Conservation (phyloP, 2,888 invertebrate genomes). For the Ophion ventricosus region DNA sequence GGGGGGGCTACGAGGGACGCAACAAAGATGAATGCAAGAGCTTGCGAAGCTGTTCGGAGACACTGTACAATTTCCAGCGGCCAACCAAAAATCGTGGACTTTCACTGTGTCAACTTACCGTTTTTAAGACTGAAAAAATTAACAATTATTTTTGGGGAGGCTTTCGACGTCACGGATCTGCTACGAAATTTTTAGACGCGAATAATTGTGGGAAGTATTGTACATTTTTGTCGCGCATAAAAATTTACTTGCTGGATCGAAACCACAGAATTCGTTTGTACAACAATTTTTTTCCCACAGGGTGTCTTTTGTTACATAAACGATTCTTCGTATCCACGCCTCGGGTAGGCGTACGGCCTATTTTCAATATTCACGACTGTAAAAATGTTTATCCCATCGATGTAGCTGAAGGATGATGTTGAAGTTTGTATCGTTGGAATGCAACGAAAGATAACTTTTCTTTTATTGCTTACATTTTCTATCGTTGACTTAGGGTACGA, state of each 20-base stretch:
- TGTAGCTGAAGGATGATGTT: background rate
- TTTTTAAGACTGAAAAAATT: background rate
- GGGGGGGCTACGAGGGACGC: background rate
- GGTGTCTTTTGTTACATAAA: background rate
- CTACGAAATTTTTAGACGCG: too few species aligned
- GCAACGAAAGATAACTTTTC: too few species aligned
- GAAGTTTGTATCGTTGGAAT: too few species aligned
- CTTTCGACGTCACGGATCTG: too few species aligned
- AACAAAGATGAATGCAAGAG: slow-evolving; percentile 38
- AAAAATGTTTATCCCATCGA: background rate
- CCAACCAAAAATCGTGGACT: slow-evolving; percentile 17
- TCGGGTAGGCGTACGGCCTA: background rate
- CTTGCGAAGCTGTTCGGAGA: slow-evolving; percentile 9
- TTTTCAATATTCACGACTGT: background rate
- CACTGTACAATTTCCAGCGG: slow-evolving; percentile 25
- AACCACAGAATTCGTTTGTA: too few species aligned
- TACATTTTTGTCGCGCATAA: too few species aligned
- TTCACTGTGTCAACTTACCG: slow-evolving; percentile 23
- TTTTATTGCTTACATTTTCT: too few species aligned
- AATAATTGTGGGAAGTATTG: too few species aligned
- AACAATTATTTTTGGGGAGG: too few species aligned
- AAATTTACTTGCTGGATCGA: too few species aligned
- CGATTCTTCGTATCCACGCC: background rate
- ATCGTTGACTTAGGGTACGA: too few species aligned
- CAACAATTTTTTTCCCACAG: too few species aligned